phyloP scores from a whole-genome alignment of 2,888 invertebrate genomes.

The Actias luna region DNA sequence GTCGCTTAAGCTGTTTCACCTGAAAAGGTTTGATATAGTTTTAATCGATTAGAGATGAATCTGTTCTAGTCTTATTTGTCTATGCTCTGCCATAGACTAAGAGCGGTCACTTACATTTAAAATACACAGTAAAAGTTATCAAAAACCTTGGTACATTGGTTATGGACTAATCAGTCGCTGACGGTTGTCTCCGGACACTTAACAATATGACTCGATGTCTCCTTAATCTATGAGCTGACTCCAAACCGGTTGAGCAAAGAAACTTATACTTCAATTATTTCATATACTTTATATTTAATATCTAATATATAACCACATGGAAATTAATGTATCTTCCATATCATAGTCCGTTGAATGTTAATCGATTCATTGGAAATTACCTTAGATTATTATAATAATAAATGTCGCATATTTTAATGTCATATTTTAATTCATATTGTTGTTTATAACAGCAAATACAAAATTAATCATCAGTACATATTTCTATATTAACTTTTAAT shows the following conservation, averaged over 20 bases:
- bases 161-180: conserved; percentile 46
- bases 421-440: too few species aligned
- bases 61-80: conserved; percentile 28
- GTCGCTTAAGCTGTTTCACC: too few species aligned
- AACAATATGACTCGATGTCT: conserved; percentile 40
- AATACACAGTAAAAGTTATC: conserved; percentile 10
- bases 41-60: conserved; percentile 21
- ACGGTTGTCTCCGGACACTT: conserved; percentile 17
- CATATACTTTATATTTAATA: too few species aligned
- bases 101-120: conserved; percentile 21
- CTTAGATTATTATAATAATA: too few species aligned
- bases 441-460: background rate
- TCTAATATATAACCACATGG: too few species aligned
- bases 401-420: too few species aligned
- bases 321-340: too few species aligned
- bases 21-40: too few species aligned
- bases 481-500: background rate
- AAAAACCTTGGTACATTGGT: conserved; percentile 19
- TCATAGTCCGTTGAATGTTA: too few species aligned
- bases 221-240: conserved; percentile 28
- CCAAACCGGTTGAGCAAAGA: conserved; percentile 44
- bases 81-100: conserved; percentile 31
- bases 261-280: conserved; percentile 15
- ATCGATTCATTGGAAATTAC: too few species aligned
- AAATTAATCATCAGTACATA: background rate